A percentile compares a stretch with the other conserved stretches of the same genome.
phyloP scores from a whole-genome alignment of 2,113 vertebrate species.

The Limanda limanda region DNA sequence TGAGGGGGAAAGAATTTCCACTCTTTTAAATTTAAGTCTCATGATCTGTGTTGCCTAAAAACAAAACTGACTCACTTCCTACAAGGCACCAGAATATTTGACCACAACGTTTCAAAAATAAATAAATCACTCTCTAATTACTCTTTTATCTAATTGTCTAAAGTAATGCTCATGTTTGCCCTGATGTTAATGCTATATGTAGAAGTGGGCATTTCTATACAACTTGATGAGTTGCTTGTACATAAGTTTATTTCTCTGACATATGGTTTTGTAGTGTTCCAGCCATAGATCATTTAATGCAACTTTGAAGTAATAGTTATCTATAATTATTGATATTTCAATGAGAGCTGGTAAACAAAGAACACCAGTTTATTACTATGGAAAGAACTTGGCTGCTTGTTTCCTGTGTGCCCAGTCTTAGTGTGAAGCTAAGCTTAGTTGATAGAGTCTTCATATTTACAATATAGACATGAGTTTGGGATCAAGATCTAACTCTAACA shows the following conservation, averaged over 20 bases:
- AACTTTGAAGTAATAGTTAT: not conserved
- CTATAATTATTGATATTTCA: too few species aligned
- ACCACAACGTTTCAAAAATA: not conserved
- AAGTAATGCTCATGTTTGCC: not conserved
- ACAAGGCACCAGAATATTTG: not conserved
- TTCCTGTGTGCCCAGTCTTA: too few species aligned
- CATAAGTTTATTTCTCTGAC: not conserved
- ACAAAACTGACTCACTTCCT: constrained; percentile 19
- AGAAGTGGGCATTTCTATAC: not conserved
- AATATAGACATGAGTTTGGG: too few species aligned
- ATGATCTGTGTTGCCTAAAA: constrained; percentile 25
- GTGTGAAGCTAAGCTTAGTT: too few species aligned
- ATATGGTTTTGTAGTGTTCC: not conserved
- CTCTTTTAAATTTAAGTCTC: constrained; percentile 13
- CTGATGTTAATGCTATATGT: not conserved
- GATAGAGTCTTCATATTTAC: too few species aligned
- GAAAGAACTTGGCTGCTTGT: too few species aligned
- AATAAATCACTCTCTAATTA: not conserved
- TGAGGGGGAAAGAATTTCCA: constrained; percentile 3
- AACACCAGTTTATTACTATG: too few species aligned
- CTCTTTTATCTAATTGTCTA: not conserved
- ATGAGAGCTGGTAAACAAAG: too few species aligned
- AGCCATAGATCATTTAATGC: not conserved
- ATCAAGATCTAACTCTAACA: not conserved
- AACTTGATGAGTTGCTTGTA: too few species aligned